Evolutionary conservation across 2,797 vertebrate species (phyloP).

Genomic region (Myotis vivesi): DNA sequence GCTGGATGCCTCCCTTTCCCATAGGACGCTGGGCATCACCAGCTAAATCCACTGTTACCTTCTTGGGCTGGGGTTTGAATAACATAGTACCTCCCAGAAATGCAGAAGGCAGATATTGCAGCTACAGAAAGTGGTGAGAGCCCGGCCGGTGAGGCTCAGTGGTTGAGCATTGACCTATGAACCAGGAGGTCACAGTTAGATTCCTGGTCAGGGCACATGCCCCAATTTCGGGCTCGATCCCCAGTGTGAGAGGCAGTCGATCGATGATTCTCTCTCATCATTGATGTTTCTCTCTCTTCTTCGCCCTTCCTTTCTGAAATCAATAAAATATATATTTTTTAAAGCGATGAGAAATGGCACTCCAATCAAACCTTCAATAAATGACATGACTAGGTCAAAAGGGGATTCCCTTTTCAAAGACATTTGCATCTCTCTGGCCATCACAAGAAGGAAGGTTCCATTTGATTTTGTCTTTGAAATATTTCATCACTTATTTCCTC

Average conservation of each 20-base stretch:
- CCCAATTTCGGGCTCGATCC: too few species aligned
- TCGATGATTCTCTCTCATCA: too few species aligned
- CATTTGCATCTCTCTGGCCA: neutral
- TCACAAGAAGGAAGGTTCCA: neutral
- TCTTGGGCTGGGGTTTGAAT: neutral
- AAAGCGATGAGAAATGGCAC: neutral
- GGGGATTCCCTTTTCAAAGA: neutral
- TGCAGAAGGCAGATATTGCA: neutral
- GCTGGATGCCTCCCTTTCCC: neutral
- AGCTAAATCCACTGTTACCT: neutral
- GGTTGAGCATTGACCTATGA: too few species aligned
- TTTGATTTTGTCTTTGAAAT: neutral
- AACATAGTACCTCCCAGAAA: neutral
- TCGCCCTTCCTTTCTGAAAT: too few species aligned
- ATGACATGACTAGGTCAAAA: neutral
- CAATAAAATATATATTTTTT: too few species aligned
- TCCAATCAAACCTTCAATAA: neutral
- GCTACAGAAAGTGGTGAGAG: neutral
- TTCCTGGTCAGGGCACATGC: too few species aligned
- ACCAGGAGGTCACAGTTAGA: too few species aligned
- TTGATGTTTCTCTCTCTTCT: too few species aligned
- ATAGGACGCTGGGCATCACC: too few species aligned
- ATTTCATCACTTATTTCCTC: neutral
- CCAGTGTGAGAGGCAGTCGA: too few species aligned
- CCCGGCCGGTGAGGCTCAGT: rapidly evolving